Percentiles rank a stretch among this genome's conserved stretches.
Evolutionary conservation across 1,140 invertebrate species (phyloP).

Genomic region (Euura lappo): DNA sequence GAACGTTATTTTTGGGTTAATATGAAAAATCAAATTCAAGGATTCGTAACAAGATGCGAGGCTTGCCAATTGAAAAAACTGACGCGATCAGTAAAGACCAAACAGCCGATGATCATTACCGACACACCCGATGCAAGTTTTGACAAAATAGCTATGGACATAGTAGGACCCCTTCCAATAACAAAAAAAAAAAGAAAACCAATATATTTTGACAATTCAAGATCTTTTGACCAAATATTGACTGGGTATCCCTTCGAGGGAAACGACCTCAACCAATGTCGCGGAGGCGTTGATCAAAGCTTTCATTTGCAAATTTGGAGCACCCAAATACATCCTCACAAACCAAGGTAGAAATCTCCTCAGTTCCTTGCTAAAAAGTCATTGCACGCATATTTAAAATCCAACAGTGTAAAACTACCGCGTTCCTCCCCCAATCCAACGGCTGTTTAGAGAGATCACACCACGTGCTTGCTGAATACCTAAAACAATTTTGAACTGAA

Average conservation of each 20-base stretch:
- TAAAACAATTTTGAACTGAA: constrained; percentile 33
- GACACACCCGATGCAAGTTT: neutral
- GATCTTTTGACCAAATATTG: constrained; percentile 26
- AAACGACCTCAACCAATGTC: constrained; percentile 19
- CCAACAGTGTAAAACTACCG: constrained; percentile 41
- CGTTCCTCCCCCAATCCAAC: constrained; percentile 51
- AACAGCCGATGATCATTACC: neutral
- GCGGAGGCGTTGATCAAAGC: constrained; percentile 25
- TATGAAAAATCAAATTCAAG: neutral
- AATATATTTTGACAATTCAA: constrained; percentile 40
- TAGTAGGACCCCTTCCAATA: constrained; percentile 34
- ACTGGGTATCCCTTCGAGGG: constrained; percentile 1
- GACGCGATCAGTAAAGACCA: neutral
- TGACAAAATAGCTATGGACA: constrained; percentile 30
- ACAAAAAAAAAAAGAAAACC: constrained; percentile 30
- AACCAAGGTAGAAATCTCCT: constrained; percentile 42
- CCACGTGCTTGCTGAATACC: constrained; percentile 33
- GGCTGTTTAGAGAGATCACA: constrained; percentile 49
- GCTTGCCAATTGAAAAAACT: constrained; percentile 9
- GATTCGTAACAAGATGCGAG: neutral
- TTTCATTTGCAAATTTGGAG: constrained; percentile 36
- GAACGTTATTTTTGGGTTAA: neutral
- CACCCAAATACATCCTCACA: constrained; percentile 35
- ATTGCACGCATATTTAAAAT: constrained; percentile 35
- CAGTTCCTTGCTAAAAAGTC: constrained; percentile 27